Percentiles rank a stretch among this genome's conserved stretches.
Evolutionary conservation across 2,113 vertebrate genomes (phyloP).

Genomic region (Albula goreensis): DNA sequence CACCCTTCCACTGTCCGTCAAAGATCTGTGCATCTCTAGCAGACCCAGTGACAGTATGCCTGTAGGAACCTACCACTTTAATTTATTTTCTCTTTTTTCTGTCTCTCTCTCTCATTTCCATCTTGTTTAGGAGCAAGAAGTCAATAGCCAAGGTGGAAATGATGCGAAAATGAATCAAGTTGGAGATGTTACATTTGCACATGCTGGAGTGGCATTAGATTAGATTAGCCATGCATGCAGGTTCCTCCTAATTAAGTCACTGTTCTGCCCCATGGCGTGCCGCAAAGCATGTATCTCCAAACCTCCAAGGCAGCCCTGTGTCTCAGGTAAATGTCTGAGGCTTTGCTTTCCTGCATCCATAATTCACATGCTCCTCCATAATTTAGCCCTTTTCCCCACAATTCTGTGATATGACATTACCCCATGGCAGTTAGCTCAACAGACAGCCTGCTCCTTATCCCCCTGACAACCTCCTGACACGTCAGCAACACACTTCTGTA

Average conservation of each 20-base stretch:
- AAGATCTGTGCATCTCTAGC: constrained; percentile 48
- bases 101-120: background rate
- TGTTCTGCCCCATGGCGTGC: background rate
- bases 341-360: constrained; percentile 60
- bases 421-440: constrained; percentile 57
- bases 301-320: constrained; percentile 40
- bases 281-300: background rate
- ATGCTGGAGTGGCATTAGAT: background rate
- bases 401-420: constrained; percentile 65
- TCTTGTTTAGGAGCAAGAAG: background rate
- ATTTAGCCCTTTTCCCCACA: constrained; percentile 66
- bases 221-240: background rate
- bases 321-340: constrained; percentile 62
- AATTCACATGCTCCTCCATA: constrained; percentile 66
- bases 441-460: constrained; percentile 56
- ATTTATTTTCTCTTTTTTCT: constrained; percentile 28
- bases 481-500: constrained; percentile 40
- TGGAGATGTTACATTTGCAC: background rate
- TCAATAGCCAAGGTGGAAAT: background rate
- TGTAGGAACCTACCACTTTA: background rate
- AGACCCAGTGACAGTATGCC: constrained; percentile 38
- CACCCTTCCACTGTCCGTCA: constrained; percentile 48
- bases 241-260: constrained; percentile 2
- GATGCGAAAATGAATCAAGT: background rate
- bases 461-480: constrained; percentile 35